phyloP scores from a whole-genome alignment of 2,113 vertebrate species.

The Lichenostomus cassidix region DNA sequence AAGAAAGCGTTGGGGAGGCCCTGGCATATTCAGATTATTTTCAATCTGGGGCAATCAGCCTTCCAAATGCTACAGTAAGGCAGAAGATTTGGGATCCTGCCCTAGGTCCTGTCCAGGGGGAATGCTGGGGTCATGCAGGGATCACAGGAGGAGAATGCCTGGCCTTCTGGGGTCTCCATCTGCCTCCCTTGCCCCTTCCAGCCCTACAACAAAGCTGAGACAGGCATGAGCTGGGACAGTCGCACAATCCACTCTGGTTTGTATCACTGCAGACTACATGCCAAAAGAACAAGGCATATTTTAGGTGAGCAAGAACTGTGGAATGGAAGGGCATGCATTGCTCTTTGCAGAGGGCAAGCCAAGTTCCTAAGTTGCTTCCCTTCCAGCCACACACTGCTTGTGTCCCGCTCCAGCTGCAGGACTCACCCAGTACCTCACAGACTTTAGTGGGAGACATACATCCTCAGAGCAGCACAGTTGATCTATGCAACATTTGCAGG shows the following conservation, averaged over 20 bases:
- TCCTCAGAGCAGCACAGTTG: fast-evolving
- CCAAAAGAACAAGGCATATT: background rate
- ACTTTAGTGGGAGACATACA: background rate
- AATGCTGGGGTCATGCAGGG: background rate
- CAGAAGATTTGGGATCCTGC: background rate
- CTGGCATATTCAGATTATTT: background rate
- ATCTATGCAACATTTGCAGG: background rate
- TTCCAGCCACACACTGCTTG: background rate
- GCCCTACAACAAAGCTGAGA: background rate
- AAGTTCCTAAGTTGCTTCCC: background rate
- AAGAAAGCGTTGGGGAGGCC: background rate
- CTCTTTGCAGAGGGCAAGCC: background rate
- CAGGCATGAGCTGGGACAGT: background rate
- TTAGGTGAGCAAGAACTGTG: background rate
- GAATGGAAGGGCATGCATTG: background rate
- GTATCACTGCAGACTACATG: fast-evolving
- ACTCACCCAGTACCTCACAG: background rate
- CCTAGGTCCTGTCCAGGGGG: no score
- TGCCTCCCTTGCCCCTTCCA: background rate
- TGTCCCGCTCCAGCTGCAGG: background rate
- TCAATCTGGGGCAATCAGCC: fast-evolving
- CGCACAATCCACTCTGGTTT: background rate
- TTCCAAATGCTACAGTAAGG: background rate
- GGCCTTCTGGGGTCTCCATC: background rate
- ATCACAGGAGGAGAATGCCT: background rate